These are phyloP conservation scores for Drosophila conformis DNA, from an alignment of 2,888 invertebrate genomes.

Conservation along the genomic window DNA sequence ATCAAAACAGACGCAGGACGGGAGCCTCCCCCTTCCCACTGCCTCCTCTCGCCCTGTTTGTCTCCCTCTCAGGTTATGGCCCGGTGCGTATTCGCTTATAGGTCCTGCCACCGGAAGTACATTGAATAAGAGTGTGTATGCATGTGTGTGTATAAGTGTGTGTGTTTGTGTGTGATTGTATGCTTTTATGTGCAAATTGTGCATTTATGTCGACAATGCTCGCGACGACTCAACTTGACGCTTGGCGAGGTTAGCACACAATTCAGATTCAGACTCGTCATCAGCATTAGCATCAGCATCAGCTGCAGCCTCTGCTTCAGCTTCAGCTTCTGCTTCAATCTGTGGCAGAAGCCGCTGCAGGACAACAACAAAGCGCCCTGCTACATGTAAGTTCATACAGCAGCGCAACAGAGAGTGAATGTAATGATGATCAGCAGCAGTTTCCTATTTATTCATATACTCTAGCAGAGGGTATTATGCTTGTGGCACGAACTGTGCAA, in stretches of 20 bases:
- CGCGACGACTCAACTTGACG: constrained; percentile 61
- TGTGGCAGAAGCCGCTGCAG: constrained; percentile 21
- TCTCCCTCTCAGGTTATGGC: constrained; percentile 11
- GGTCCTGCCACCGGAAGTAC: constrained; percentile 79
- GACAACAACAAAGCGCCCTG: constrained; percentile 22
- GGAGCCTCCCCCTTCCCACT: constrained; percentile 8
- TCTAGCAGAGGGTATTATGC: background rate
- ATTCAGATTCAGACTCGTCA: constrained; percentile 16
- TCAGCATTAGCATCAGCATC: constrained; percentile 1
- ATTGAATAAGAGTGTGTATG: constrained; percentile 63
- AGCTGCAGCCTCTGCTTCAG: constrained; percentile 19
- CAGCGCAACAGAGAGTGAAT: constrained; percentile 1
- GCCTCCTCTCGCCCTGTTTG: constrained; percentile 2
- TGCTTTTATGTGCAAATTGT: constrained; percentile 80
- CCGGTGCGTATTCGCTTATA: constrained; percentile 45
- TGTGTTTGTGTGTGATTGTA: constrained; percentile 26
- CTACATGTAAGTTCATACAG: constrained; percentile 11
- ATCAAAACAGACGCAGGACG: constrained; percentile 55
- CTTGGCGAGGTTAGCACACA: constrained; percentile 38
- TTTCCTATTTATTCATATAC: constrained; percentile 1
- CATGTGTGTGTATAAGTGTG: constrained; percentile 14
- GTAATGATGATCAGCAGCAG: constrained; percentile 22
- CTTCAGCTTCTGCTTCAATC: constrained; percentile 13
- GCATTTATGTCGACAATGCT: constrained; percentile 77
- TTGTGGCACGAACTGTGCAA: background rate